Conservation (phyloP, 2,888 invertebrate genomes). For the Nemotelus nigrinus region DNA sequence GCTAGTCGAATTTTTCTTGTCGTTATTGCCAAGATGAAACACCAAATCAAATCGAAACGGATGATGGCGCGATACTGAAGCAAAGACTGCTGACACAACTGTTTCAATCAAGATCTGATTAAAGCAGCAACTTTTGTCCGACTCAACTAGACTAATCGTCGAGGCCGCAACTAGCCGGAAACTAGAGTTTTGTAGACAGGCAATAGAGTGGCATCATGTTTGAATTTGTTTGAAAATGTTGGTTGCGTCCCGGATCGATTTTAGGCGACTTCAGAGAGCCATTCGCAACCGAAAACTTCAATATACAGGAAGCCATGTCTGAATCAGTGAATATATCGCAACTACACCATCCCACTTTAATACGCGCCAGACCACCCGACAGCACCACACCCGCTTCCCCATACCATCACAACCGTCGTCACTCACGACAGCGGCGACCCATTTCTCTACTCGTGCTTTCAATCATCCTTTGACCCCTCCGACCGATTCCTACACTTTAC, state of each 20-base stretch:
- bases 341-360: not conserved
- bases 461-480: constrained; percentile 8
- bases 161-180: no score
- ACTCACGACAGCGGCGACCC: not conserved
- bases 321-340: not conserved
- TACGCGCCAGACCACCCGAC: not conserved
- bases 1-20: no score
- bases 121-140: no score
- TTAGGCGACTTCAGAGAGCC: not conserved
- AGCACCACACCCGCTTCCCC: not conserved
- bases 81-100: no score
- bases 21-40: no score
- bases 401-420: no score
- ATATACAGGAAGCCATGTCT: constrained; percentile 9
- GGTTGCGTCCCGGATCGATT: constrained; percentile 5
- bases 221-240: not conserved
- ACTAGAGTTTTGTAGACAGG: no score
- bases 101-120: no score
- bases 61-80: no score
- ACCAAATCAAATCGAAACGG: no score
- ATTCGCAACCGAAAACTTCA: constrained; percentile 6
- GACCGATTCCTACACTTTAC: not conserved
- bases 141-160: no score
- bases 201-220: not conserved
- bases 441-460: not conserved